These are phyloP conservation scores for Tetragnatha montana DNA, from an alignment of 2,888 invertebrate genomes.

Conservation along the genomic window DNA sequence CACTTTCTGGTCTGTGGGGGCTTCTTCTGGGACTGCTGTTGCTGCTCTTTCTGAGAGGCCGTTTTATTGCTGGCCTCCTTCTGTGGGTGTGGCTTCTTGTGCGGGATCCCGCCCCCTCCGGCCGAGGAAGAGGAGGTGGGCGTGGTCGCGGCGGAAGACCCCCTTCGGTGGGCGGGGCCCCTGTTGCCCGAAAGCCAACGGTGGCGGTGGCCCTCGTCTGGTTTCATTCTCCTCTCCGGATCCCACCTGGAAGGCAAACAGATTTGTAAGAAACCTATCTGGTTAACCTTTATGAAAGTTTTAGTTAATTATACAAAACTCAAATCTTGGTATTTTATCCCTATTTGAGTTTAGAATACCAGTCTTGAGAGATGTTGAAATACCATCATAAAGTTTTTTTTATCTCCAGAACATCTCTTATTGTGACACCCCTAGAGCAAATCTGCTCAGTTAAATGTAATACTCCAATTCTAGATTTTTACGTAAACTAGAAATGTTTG, in stretches of 20 bases:
- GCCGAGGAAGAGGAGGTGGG: background rate
- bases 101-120: background rate
- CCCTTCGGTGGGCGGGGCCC: constrained; percentile 58
- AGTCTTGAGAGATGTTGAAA: too few relatives aligned
- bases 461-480: too few relatives aligned
- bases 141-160: constrained; percentile 37
- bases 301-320: too few relatives aligned
- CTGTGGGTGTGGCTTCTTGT: constrained; percentile 5
- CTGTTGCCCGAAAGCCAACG: constrained; percentile 82
- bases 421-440: too few relatives aligned
- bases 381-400: too few relatives aligned
- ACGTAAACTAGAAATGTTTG: too few relatives aligned
- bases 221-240: constrained; percentile 70
- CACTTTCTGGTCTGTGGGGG: constrained; percentile 49
- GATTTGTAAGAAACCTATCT: background rate
- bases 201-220: constrained; percentile 87
- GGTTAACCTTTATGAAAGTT: too few relatives aligned
- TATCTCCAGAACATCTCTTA: too few relatives aligned
- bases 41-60: background rate
- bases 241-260: constrained; percentile 64
- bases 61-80: constrained; percentile 29
- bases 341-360: too few relatives aligned
- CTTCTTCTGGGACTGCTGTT: background rate
- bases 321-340: too few relatives aligned
- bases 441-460: too few relatives aligned